A percentile compares a stretch with the other conserved stretches of the same genome.
Evolutionary conservation across 2,888 invertebrate species (phyloP).

Genomic region (Drosophila basisetae): DNA sequence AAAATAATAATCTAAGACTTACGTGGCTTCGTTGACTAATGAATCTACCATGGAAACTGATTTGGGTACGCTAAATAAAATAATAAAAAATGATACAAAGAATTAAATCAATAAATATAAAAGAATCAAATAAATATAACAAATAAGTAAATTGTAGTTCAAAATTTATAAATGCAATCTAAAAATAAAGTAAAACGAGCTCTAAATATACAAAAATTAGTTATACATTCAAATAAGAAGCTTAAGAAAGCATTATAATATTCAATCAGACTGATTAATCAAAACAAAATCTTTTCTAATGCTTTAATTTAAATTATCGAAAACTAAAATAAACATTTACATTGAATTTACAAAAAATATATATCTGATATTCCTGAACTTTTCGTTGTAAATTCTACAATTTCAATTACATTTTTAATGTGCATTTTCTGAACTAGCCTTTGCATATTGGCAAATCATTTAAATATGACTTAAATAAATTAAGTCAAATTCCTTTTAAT

Average conservation of each 20-base stretch:
- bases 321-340: not conserved
- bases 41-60: conserved; percentile 79
- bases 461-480: not conserved
- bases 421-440: not conserved
- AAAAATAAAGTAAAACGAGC: not conserved
- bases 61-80: conserved; percentile 65
- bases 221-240: not conserved
- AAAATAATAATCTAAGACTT: conserved; percentile 60
- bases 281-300: not conserved
- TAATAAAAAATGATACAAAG: conserved; percentile 35
- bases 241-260: not conserved
- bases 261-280: not conserved
- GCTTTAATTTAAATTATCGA: not conserved
- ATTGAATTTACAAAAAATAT: not conserved
- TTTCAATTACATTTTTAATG: not conserved
- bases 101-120: conserved; percentile 24
- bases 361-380: too few relatives aligned
- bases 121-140: conserved; percentile 19
- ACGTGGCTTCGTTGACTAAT: conserved; percentile 80
- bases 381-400: not conserved
- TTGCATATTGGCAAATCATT: not conserved
- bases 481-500: not conserved
- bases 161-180: not conserved
- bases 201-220: not conserved
- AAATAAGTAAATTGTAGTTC: not conserved